Conservation (phyloP, 1,140 invertebrate genomes). For the Ceratina australensis region DNA sequence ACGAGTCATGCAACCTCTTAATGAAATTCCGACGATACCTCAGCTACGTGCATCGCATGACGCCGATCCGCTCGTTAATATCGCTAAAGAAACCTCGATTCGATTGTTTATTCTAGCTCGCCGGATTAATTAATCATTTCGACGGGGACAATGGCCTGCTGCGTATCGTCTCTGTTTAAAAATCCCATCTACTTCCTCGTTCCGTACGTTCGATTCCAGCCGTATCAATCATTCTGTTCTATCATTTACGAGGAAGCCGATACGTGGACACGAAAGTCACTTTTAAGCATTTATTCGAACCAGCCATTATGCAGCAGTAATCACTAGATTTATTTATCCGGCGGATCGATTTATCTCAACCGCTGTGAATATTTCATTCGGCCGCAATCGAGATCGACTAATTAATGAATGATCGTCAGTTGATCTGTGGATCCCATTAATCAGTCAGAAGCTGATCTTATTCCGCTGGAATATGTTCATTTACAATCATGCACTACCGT, state of each 20-base stretch:
- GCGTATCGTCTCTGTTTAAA: not conserved
- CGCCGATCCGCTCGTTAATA: conserved; percentile 6
- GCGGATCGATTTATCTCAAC: not conserved
- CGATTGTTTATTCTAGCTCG: conserved; percentile 7
- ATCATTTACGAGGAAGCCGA: not conserved
- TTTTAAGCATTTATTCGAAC: not conserved
- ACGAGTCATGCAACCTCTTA: not conserved
- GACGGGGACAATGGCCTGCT: not conserved
- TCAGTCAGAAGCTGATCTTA: too few relatives aligned
- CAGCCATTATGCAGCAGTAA: conserved; percentile 18
- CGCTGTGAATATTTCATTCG: conserved; percentile 22
- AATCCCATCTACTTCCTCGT: not conserved
- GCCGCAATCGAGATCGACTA: not conserved
- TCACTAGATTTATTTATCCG: not conserved
- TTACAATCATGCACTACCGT: too few relatives aligned
- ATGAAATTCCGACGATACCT: conserved; percentile 4
- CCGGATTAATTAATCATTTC: conserved; percentile 3
- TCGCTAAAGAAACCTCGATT: not conserved
- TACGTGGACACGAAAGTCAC: not conserved
- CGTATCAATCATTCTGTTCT: not conserved
- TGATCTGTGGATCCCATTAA: conserved; percentile 7
- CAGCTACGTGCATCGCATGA: not conserved
- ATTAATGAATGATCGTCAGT: not conserved
- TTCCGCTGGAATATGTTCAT: too few relatives aligned
- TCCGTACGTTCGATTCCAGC: not conserved